Evolutionary conservation across 2,888 invertebrate species (phyloP), one percentile per base, ranked within the genome.

Genomic region (Cabera pusaria): DNA sequence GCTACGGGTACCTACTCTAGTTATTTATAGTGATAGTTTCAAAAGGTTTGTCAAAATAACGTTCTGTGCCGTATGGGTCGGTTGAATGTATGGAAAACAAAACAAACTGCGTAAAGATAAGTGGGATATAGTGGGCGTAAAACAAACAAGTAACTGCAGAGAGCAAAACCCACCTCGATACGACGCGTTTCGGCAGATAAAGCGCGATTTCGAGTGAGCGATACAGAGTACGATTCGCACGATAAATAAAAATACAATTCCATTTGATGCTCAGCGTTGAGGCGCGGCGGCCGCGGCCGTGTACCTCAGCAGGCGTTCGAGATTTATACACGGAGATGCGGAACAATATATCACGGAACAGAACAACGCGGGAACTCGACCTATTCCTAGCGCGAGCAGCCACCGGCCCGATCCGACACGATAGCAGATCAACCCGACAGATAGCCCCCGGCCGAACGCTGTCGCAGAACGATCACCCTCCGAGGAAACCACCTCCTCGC

Each of bases 191-290:
- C 75, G 81, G 79, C 83, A 79, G 83, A 84, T 82, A 81, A 79
- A 82, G 77, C 79, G 82, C 77, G 85, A 85, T 85, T 75, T 73
- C 77, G 64, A 77, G 80, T 82, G 82, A 82, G 79, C 78, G 83
- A 88, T 87, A 86, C 78, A 71, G 77, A 74, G 78, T 70, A 70
- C 82, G 76, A 79, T 86, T 87, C 84, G 83, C 82, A 85, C 86
- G 84, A 87, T 87, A 88, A 88, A 88, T 88, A 88, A 88, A 87
- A 88, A 87, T 79, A 88, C 85, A 86, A 87, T 88, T 86, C 87
- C 84, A 86, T 86, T 86, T 84, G 84, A 85, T 78, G 82, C 82
- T 68, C 70, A 72, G 69, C 66, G 78, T 72, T 78, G 83, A 70
- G 29, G 35, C 27, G 27, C 80, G 70, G 77, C 81, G 79, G 76